phyloP scores from a whole-genome alignment of 2,888 invertebrate genomes.

The Zeuzera pyrina region DNA sequence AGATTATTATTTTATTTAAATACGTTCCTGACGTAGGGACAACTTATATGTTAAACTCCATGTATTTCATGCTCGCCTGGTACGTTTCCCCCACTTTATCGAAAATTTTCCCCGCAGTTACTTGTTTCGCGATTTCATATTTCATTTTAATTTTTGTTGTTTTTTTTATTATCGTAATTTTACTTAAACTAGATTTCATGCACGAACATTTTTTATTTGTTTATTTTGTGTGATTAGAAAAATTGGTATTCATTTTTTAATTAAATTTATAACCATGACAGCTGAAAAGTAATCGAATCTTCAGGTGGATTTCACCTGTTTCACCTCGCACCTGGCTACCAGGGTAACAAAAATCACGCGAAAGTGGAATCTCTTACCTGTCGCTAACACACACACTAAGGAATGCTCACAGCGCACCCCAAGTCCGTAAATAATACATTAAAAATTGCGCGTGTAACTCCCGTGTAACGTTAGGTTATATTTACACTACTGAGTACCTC shows the following conservation, averaged over 20 bases:
- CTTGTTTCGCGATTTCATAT: neutral
- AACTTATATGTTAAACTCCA: slow-evolving; percentile 15
- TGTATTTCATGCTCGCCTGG: slow-evolving; percentile 33
- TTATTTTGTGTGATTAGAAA: neutral
- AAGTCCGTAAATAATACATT: too few relatives aligned
- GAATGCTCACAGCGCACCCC: too few relatives aligned
- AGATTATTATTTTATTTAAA: slow-evolving; percentile 60
- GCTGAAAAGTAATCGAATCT: slow-evolving; percentile 3
- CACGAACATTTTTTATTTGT: neutral
- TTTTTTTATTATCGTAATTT: neutral
- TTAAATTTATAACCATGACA: neutral
- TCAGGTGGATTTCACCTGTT: slow-evolving; percentile 44
- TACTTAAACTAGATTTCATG: neutral
- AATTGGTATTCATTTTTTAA: neutral
- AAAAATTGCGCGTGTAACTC: slow-evolving; percentile 3
- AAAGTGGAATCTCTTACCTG: slow-evolving; percentile 31
- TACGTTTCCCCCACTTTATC: slow-evolving; percentile 57
- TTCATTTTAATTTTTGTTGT: slow-evolving; percentile 1
- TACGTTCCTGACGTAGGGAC: slow-evolving; percentile 19
- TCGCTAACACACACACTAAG: slow-evolving; percentile 13
- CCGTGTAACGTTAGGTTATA: too few relatives aligned
- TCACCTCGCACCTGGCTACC: slow-evolving; percentile 43
- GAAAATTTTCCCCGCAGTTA: slow-evolving; percentile 43
- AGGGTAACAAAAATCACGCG: slow-evolving; percentile 37
- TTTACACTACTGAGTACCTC: too few relatives aligned